These are phyloP conservation scores for Phalacrocorax pelagicus DNA, from an alignment of 2,113 vertebrate genomes.

Conservation along the genomic window DNA sequence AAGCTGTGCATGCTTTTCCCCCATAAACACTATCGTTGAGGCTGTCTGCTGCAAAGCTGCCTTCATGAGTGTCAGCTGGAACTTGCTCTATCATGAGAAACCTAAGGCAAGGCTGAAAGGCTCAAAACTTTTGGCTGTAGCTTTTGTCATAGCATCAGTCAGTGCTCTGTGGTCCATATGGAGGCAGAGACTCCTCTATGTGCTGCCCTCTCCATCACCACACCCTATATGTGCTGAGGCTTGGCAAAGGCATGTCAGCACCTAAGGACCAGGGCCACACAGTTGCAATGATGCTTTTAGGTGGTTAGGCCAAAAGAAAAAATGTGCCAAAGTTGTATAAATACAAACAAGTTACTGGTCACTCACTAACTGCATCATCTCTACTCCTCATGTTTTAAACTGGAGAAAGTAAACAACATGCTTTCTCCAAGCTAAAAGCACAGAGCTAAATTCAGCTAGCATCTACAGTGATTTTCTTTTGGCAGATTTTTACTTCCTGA, in stretches of 20 bases:
- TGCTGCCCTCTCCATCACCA: background rate
- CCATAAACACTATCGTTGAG: background rate
- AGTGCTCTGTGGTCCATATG: background rate
- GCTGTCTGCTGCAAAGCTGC: background rate
- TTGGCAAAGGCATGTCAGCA: background rate
- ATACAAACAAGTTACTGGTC: background rate
- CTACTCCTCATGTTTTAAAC: background rate
- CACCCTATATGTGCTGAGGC: background rate
- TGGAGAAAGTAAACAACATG: background rate
- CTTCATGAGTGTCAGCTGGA: background rate
- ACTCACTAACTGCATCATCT: background rate
- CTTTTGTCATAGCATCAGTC: background rate
- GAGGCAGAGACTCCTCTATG: background rate
- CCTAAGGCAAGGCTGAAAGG: background rate
- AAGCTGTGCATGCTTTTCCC: background rate
- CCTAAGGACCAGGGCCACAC: background rate
- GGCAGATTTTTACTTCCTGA: background rate
- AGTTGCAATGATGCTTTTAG: background rate
- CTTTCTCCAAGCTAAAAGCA: background rate
- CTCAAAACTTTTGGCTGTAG: background rate
- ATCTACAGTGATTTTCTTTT: background rate
- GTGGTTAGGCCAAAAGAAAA: background rate
- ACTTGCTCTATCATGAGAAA: background rate
- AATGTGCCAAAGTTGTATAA: background rate
- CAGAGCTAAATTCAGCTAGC: background rate